Conservation (phyloP, 2,888 invertebrate species). For the Galerucella calmariensis region DNA sequence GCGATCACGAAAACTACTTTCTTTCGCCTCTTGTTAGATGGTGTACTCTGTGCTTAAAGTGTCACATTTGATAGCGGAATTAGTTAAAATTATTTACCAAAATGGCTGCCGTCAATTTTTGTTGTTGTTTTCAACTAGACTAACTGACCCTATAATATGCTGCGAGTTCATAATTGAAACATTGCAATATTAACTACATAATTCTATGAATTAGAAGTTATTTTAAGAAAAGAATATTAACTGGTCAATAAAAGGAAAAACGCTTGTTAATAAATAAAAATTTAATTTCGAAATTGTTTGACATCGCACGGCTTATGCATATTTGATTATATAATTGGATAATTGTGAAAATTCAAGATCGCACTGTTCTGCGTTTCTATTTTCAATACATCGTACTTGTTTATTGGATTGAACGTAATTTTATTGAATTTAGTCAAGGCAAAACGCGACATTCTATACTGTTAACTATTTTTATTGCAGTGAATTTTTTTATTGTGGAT, state of each 20-base stretch:
- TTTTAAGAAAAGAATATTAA: background rate
- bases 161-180: background rate
- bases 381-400: slow-evolving; percentile 10
- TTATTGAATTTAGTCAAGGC: slow-evolving; percentile 17
- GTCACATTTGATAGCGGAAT: no score
- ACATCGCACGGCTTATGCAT: slow-evolving; percentile 11
- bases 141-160: no score
- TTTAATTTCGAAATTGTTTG: slow-evolving; percentile 1
- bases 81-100: no score
- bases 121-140: no score
- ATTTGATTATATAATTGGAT: slow-evolving; percentile 25
- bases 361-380: slow-evolving; percentile 15
- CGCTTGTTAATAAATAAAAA: background rate
- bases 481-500: no score
- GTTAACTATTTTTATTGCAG: background rate
- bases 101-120: no score
- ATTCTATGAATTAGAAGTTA: background rate
- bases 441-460: slow-evolving; percentile 7
- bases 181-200: background rate
- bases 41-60: no score
- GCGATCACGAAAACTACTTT: no score
- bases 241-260: no score
- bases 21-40: no score
- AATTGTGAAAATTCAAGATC: slow-evolving; percentile 18
- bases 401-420: slow-evolving; percentile 7